Base-by-base conservation (phyloP, 2,113 vertebrate genomes). In the Isurus oxyrinchus region DNA sequence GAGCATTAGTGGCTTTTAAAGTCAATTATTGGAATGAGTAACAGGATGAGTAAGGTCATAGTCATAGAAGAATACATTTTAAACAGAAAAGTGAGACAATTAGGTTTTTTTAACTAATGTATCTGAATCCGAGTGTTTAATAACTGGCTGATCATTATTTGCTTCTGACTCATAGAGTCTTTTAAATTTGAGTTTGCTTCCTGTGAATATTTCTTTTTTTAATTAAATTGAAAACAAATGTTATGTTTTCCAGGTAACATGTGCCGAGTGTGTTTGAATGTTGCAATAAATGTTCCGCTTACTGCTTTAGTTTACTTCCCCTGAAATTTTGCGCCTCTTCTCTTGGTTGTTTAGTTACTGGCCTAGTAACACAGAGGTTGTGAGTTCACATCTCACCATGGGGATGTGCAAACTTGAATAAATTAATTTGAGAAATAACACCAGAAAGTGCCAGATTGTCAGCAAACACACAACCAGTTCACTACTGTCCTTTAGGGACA, bases 41-140 rank as follows among this genome's bases (percentile, higher is more conserved):
- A 94, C 59, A 94, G 59, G 90, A 94, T n/a, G 59, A 14, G 57
- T 59, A 93, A 93, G 90, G 90, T 61, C 90, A 94, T 8, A 94
- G 59, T 63, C 35, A 63, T 16, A 21, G 59, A 40, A 94, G 90
- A 63, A 63, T 63, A 57, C 8, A n/a, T 40, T 94, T 66, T 63
- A 66, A 63, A 63, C 59, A 63, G 35, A 40, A 19, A 40, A 63
- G 59, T 21, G 35, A 40, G 2, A 63, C 21, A 61, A 94, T 94
- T 5, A n/a, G 88, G 4, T 59, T 59, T 91, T 91, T 61, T 5
- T 35, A 35, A 59, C 55, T 31, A 61, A 3, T 91, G 25, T n/a
- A 13, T 59, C 88, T 91, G 35, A 91, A 59, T 91, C 88, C 13
- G 16, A 61, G 25, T 57, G 23, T 90, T 57, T 11, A 57, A 90